Percentiles rank a stretch among this genome's conserved stretches.
Evolutionary conservation across 2,113 vertebrate genomes (phyloP).

Genomic region (Calyptomena viridis): DNA sequence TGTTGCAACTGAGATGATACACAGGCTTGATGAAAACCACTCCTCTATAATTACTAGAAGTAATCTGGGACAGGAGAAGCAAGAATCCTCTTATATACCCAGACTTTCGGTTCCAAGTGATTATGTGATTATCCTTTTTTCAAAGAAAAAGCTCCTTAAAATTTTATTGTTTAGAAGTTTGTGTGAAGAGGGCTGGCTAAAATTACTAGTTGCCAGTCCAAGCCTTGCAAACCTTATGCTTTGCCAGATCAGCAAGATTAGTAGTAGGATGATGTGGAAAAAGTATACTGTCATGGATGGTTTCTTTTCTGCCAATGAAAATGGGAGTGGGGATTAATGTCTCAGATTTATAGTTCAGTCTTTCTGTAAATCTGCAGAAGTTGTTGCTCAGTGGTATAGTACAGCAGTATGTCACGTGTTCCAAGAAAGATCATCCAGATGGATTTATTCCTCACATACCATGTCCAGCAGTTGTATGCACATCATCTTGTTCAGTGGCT

Average conservation of each 20-base stretch:
- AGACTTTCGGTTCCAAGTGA: background rate
- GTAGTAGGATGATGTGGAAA: slow-evolving; percentile 25
- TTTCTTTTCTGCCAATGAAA: background rate
- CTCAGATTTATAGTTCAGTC: slow-evolving; percentile 32
- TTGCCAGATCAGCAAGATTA: slow-evolving; percentile 9
- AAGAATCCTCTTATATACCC: slow-evolving; percentile 39
- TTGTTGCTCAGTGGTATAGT: slow-evolving; percentile 2
- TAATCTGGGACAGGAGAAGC: slow-evolving; percentile 1
- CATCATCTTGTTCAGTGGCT: background rate
- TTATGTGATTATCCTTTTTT: slow-evolving; percentile 38
- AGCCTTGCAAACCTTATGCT: background rate
- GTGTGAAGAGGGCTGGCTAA: background rate
- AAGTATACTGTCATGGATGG: slow-evolving; percentile 7
- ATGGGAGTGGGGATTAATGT: background rate
- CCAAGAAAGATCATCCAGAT: slow-evolving; percentile 23
- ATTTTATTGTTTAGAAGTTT: slow-evolving; percentile 22
- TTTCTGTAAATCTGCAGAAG: slow-evolving; percentile 42
- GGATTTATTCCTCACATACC: background rate
- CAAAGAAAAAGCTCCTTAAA: slow-evolving; percentile 37
- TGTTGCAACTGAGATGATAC: background rate
- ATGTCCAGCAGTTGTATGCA: background rate
- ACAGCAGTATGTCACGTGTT: slow-evolving; percentile 1
- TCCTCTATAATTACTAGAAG: slow-evolving; percentile 41
- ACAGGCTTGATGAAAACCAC: background rate
- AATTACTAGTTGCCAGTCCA: slow-evolving; percentile 8